A percentile compares a stretch with the other conserved stretches of the same genome.
These are phyloP conservation scores for Castor canadensis DNA, from an alignment of 2,113 vertebrate genomes.

Conservation along the genomic window DNA sequence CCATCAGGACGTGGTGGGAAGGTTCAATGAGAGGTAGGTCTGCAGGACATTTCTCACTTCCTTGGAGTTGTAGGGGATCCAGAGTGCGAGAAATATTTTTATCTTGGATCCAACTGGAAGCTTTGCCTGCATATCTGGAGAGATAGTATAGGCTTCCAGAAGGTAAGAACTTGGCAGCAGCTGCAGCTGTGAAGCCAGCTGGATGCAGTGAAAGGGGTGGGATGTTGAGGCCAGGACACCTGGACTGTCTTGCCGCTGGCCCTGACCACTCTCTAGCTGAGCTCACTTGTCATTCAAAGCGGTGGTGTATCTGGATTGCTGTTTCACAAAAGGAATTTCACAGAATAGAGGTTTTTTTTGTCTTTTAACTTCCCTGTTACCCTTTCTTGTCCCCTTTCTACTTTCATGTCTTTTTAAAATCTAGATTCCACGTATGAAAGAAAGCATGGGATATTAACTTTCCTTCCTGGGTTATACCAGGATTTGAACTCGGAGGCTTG, in stretches of 20 bases:
- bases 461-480: too few species aligned
- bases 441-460: too few species aligned
- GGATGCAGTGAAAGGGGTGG: too few species aligned
- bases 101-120: neutral
- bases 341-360: neutral
- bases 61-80: neutral
- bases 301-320: neutral
- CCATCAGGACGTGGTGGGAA: conserved; percentile 96
- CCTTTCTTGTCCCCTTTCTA: too few species aligned
- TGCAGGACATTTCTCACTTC: neutral
- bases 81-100: neutral
- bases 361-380: too few species aligned
- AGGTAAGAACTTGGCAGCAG: neutral
- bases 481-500: too few species aligned
- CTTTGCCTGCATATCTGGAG: neutral
- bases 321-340: neutral
- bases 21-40: conserved; percentile 96
- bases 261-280: neutral
- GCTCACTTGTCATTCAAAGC: neutral
- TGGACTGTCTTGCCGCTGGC: neutral
- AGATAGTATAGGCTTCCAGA: fast-evolving
- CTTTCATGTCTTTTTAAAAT: too few species aligned
- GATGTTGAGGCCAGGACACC: neutral
- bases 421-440: too few species aligned
- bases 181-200: neutral